Conservation (phyloP, 2,113 vertebrate species). For the Planiliza haematocheilus region DNA sequence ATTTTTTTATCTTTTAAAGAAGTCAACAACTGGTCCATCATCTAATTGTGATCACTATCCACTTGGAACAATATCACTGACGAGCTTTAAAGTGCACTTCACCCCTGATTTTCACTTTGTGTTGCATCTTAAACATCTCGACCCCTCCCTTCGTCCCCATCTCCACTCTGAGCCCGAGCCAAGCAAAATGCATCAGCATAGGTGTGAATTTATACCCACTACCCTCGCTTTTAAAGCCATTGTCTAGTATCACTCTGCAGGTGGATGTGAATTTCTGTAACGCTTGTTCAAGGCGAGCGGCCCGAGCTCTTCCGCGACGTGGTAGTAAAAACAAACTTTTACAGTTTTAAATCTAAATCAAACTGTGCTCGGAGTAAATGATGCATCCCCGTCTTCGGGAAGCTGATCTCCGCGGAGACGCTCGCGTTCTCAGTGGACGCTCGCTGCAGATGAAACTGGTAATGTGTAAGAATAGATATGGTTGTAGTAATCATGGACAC, state of each 20-base stretch:
- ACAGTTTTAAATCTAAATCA: slow-evolving; percentile 19
- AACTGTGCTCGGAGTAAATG: slow-evolving; percentile 10
- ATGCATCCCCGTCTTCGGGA: neutral
- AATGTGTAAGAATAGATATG: slow-evolving; percentile 8
- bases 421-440: neutral
- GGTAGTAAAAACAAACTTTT: neutral
- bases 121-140: too few relatives aligned
- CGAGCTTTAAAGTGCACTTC: too few relatives aligned
- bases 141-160: too few relatives aligned
- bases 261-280: neutral
- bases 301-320: neutral
- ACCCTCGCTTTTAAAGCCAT: neutral
- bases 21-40: neutral
- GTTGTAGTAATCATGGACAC: slow-evolving; percentile 3
- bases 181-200: neutral
- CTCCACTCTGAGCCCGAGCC: neutral
- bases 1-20: slow-evolving; percentile 14
- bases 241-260: neutral
- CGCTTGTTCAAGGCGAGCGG: slow-evolving; percentile 1
- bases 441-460: slow-evolving; percentile 1
- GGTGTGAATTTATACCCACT: neutral
- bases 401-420: too few relatives aligned
- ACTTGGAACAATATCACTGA: too few relatives aligned
- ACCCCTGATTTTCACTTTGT: too few relatives aligned
- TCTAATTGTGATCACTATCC: too few relatives aligned